Conservation (phyloP, 2,113 vertebrate species). For the Gasterosteus aculeatus region DNA sequence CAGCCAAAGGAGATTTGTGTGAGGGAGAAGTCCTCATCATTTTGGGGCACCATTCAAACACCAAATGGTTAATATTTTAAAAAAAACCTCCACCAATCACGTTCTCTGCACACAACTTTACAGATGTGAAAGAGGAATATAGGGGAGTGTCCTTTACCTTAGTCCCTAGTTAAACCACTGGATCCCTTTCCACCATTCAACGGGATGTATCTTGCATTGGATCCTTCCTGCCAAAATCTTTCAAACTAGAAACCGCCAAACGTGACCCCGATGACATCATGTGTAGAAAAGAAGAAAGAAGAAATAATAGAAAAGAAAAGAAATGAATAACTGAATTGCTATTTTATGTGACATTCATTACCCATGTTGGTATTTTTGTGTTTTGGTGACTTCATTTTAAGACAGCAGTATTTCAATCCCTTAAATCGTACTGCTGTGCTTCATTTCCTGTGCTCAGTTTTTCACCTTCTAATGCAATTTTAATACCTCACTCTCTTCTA, state of each 20-base stretch:
- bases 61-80: background rate
- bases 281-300: no score
- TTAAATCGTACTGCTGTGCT: background rate
- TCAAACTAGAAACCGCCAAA: background rate
- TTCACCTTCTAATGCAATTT: constrained; percentile 14
- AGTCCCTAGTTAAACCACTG: background rate
- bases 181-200: background rate
- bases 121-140: background rate
- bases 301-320: no score
- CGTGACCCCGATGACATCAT: background rate
- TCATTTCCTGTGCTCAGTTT: background rate
- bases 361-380: background rate
- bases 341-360: background rate
- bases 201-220: background rate
- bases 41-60: background rate
- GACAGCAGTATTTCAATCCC: background rate
- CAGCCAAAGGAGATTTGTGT: background rate
- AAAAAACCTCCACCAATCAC: background rate
- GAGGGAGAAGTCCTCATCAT: background rate
- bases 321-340: background rate
- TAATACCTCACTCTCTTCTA: background rate
- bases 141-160: background rate
- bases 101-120: constrained; percentile 1
- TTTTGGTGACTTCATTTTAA: background rate
- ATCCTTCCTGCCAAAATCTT: background rate